Conservation (phyloP, 1,140 invertebrate genomes). For the Drosophila murphyi region DNA sequence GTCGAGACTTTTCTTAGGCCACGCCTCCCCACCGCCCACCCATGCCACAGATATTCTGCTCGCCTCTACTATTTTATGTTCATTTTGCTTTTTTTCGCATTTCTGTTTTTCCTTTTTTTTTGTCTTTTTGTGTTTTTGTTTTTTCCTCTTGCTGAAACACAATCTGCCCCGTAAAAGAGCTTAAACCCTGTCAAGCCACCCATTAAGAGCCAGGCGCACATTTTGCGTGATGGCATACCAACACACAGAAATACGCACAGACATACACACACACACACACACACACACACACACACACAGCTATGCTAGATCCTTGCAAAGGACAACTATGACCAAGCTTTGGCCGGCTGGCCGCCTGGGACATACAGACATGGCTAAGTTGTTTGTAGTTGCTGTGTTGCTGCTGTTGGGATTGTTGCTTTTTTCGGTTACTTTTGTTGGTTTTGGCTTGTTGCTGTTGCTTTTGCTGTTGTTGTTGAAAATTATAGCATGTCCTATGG, state of each 20-base stretch:
- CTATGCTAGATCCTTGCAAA: constrained; percentile 46
- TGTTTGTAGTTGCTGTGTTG: constrained; percentile 68
- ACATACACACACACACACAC: constrained; percentile 58
- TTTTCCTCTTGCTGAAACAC: constrained; percentile 63
- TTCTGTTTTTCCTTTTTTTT: constrained; percentile 10
- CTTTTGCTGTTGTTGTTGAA: constrained; percentile 66
- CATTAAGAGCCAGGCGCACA: constrained; percentile 78
- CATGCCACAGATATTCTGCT: not conserved
- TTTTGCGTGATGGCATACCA: constrained; percentile 80
- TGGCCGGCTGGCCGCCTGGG: constrained; percentile 58
- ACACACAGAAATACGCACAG: constrained; percentile 45
- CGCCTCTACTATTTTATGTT: constrained; percentile 21
- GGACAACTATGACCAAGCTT: constrained; percentile 77
- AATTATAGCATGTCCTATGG: constrained; percentile 82
- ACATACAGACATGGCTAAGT: constrained; percentile 65
- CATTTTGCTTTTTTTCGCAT: constrained; percentile 7
- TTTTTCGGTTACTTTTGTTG: constrained; percentile 70
- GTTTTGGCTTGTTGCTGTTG: constrained; percentile 52
- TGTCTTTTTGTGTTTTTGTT: constrained; percentile 10
- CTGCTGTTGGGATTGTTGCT: constrained; percentile 50
- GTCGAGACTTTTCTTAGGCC: constrained; percentile 32
- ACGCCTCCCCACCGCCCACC: constrained; percentile 4
- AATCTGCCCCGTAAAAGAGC: constrained; percentile 82
- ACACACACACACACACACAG: constrained; percentile 24
- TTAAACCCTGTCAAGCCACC: constrained; percentile 83